Evolutionary conservation across 2,797 vertebrate species (phyloP), one percentile per base, ranked within the genome.

Genomic region (Acipenser oxyrinchus): DNA sequence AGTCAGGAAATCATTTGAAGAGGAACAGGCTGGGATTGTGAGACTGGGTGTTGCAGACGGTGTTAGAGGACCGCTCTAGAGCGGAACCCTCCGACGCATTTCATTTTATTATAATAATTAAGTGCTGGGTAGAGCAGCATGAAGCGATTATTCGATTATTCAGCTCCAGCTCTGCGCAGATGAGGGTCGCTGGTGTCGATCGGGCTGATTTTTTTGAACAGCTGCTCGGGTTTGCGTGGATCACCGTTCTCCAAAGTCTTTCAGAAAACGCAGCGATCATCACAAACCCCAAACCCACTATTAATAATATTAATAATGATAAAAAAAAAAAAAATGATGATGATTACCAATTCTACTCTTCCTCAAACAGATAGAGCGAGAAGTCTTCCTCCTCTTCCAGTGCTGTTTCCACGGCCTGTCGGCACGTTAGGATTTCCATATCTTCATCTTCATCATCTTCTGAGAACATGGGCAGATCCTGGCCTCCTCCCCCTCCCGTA

Each of bases 371-470:
- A 49, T 48, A 18, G n/a, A 67, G 48, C 10, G 53, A 53, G 11
- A 71, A 66, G 15, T 67, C 63, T 3, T 58, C 75, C 18, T 64
- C 55, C 8, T 62, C 52, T 10, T 64, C 62, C 58, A 62, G 11
- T 49, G 15, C 11, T 49, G 64, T 64, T 63, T 62, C 11, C 51
- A 65, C 4, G 6, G 72, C 66, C 15, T 70, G 60, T 10, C 49
- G 57, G 66, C 68, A 70, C 50, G 48, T 64, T 63, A 70, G 59
- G 37, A 70, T 68, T 51, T 74, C 64, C 66, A 71, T 57, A 57
- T 71, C 71, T 15, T 64, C 53, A 59, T 70, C 60, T 4, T 37
- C 23, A 4, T 37, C 23, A 2, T 37, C 23, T 37, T 37, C 23
- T 4, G 23, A 37, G 4, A 37, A 37, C 23, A 37, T 60, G 59